Evolutionary conservation across 2,797 vertebrate genomes (phyloP).

Genomic region (Urophycis tenuis): DNA sequence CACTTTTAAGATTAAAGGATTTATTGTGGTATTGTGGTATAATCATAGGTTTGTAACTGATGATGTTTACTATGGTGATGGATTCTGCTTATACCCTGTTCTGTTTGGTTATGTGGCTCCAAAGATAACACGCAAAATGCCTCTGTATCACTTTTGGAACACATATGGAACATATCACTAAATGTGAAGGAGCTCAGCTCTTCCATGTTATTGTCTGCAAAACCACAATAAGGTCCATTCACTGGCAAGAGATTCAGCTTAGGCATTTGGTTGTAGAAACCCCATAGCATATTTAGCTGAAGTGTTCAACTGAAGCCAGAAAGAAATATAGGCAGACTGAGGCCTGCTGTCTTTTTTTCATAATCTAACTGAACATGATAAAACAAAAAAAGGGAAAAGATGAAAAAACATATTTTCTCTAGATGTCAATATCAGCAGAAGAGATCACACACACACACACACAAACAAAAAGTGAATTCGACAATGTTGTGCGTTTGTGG

Average conservation of each 20-base stretch:
- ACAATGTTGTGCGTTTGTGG: slow-evolving; percentile 42
- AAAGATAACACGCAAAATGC: not conserved
- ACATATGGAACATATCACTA: not conserved
- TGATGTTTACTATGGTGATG: not conserved
- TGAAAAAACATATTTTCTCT: not conserved
- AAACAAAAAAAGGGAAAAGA: not conserved
- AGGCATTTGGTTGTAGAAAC: not conserved
- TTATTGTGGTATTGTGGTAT: not conserved
- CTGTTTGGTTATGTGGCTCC: not conserved
- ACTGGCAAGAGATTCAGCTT: not conserved
- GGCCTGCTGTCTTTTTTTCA: no score
- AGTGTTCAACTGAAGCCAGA: not conserved
- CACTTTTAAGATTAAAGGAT: not conserved
- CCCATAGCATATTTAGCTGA: not conserved
- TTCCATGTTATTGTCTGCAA: not conserved
- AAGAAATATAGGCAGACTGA: no score
- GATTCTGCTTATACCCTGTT: not conserved
- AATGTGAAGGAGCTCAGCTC: not conserved
- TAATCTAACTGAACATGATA: not conserved
- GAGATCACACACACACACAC: not conserved
- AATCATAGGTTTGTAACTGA: not conserved
- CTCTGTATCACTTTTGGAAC: not conserved
- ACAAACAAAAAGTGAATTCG: no score
- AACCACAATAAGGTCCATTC: not conserved
- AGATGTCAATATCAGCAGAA: not conserved